Evolutionary conservation across 2,888 invertebrate species (phyloP).

Genomic region (Drosophila gaucha): DNA sequence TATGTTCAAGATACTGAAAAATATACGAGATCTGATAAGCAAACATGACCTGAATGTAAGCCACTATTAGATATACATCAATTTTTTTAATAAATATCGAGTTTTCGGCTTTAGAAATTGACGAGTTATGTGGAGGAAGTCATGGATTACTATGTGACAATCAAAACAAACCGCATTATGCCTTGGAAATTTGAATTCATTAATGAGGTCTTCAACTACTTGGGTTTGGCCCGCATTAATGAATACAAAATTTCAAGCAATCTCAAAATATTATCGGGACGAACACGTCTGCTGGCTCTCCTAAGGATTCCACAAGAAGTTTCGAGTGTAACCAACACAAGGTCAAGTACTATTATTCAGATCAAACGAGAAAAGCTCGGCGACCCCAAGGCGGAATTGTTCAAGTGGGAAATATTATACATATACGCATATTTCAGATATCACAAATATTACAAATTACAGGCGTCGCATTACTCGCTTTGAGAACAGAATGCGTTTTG

Average conservation of each 20-base stretch:
- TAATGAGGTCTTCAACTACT: constrained; percentile 82
- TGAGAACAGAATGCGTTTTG: constrained; percentile 76
- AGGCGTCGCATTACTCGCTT: constrained; percentile 67
- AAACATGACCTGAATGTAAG: constrained; percentile 20
- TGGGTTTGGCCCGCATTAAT: constrained; percentile 81
- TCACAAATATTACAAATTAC: background rate
- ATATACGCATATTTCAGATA: background rate
- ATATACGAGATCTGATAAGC: constrained; percentile 64
- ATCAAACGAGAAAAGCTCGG: constrained; percentile 53
- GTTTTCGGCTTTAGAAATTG: constrained; percentile 63
- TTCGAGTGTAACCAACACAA: constrained; percentile 17
- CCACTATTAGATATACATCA: background rate
- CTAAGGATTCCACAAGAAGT: constrained; percentile 57
- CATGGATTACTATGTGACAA: constrained; percentile 81
- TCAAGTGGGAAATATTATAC: constrained; percentile 50
- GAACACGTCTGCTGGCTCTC: constrained; percentile 57
- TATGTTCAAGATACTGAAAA: constrained; percentile 78
- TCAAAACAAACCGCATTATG: constrained; percentile 82
- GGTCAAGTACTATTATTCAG: constrained; percentile 23
- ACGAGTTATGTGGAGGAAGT: constrained; percentile 75
- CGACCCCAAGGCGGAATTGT: constrained; percentile 57
- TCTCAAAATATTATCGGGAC: constrained; percentile 36
- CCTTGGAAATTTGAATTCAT: constrained; percentile 84
- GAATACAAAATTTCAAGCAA: constrained; percentile 60
- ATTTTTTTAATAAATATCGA: background rate